Evolutionary conservation across 1,140 invertebrate genomes (phyloP).

Genomic region (Drosophila fuyamai): DNA sequence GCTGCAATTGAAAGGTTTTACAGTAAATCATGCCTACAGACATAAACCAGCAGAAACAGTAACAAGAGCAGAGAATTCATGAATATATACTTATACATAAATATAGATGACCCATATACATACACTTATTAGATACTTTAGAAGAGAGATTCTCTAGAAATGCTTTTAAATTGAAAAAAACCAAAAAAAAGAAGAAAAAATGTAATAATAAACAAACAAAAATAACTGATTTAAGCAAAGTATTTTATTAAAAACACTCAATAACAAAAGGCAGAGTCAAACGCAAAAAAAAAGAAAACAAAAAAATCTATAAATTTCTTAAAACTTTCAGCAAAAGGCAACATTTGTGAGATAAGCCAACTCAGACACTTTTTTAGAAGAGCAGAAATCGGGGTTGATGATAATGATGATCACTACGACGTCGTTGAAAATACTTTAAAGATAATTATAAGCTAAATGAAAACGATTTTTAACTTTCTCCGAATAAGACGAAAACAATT

Average conservation of each 20-base stretch:
- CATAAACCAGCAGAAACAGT: conserved; percentile 31
- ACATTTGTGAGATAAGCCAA: conserved; percentile 52
- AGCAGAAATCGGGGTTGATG: conserved; percentile 35
- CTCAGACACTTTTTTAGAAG: conserved; percentile 58
- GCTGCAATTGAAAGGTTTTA: conserved; percentile 79
- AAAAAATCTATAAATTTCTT: conserved; percentile 51
- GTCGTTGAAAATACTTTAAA: conserved; percentile 68
- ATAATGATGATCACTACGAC: conserved; percentile 31
- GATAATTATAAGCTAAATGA: conserved; percentile 61
- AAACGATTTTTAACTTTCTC: conserved; percentile 76
- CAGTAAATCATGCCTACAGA: conserved; percentile 67
- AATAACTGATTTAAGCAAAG: conserved; percentile 41
- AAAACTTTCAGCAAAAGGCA: conserved; percentile 56
- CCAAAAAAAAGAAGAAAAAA: conserved; percentile 12
- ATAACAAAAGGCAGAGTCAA: conserved; percentile 29
- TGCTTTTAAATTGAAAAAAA: conserved; percentile 66
- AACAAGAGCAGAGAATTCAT: conserved; percentile 33
- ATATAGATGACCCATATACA: conserved; percentile 59
- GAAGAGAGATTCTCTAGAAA: conserved; percentile 68
- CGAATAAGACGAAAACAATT: conserved; percentile 65
- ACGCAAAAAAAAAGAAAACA: conserved; percentile 20
- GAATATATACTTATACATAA: conserved; percentile 57
- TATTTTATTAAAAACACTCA: conserved; percentile 66
- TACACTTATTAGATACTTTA: conserved; percentile 75
- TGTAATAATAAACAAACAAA: conserved; percentile 20